A percentile compares a stretch with the other conserved stretches of the same genome.
phyloP scores from a whole-genome alignment of 2,888 invertebrate genomes.

The Drosophila incognita region DNA sequence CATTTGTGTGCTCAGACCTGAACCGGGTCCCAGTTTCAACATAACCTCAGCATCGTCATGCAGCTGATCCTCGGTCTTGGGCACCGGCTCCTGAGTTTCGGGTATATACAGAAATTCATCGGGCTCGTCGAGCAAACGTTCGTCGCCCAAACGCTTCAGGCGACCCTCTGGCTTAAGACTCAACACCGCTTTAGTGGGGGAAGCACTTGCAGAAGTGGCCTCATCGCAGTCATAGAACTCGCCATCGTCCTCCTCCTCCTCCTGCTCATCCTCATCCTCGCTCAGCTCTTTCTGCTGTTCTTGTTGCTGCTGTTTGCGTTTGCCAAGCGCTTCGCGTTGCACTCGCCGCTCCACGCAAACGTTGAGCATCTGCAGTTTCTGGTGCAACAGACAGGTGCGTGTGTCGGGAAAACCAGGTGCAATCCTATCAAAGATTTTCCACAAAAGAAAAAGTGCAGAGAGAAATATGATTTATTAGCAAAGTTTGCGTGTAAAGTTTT shows the following conservation, averaged over 20 bases:
- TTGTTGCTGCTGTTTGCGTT: conserved; percentile 80
- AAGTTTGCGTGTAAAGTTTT: not conserved
- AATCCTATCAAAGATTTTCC: conserved; percentile 87
- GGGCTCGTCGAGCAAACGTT: conserved; percentile 88
- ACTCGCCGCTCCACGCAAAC: conserved; percentile 89
- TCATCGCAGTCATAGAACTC: conserved; percentile 94
- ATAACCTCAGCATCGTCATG: conserved; percentile 97
- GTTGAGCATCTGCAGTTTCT: conserved; percentile 96
- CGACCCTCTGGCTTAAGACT: conserved; percentile 88
- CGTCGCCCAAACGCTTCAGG: conserved; percentile 88
- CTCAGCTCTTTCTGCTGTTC: not conserved
- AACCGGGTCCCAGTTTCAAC: conserved; percentile 93
- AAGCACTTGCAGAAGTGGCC: conserved; percentile 61
- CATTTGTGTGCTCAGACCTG: conserved; percentile 93
- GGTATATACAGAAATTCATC: conserved; percentile 92
- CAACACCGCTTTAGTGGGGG: conserved; percentile 84
- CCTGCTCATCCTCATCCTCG: conserved; percentile 33
- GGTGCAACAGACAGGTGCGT: conserved; percentile 95
- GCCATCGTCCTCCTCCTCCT: conserved; percentile 84
- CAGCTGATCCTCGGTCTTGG: conserved; percentile 98
- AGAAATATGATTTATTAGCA: not conserved
- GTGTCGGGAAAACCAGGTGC: conserved; percentile 94
- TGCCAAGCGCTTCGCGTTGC: conserved; percentile 58
- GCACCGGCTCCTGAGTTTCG: conserved; percentile 95
- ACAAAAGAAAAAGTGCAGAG: not conserved